These are phyloP conservation scores for Astur gentilis DNA, from an alignment of 2,113 vertebrate genomes.

Conservation along the genomic window DNA sequence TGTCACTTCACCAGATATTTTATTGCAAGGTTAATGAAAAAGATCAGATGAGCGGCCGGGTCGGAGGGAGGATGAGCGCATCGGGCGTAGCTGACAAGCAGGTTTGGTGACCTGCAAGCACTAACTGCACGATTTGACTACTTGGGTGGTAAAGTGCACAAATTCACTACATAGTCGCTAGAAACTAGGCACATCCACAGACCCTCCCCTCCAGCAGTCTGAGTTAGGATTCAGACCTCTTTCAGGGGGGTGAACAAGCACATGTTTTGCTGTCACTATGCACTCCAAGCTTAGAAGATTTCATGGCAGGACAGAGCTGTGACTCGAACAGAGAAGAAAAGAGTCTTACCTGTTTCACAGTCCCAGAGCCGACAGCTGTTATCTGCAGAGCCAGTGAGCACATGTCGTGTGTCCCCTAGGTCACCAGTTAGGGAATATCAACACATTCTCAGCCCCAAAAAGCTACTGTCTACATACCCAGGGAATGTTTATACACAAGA, in stretches of 20 bases:
- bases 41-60: rapidly evolving
- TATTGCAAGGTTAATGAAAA: background rate
- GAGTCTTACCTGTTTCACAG: conserved; percentile 87
- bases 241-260: background rate
- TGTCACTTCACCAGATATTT: background rate
- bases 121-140: rapidly evolving
- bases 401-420: conserved; percentile 93
- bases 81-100: rapidly evolving
- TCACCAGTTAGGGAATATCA: conserved; percentile 59
- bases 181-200: background rate
- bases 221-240: rapidly evolving
- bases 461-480: background rate
- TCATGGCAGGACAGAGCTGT: rapidly evolving
- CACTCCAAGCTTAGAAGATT: background rate
- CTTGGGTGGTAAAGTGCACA: rapidly evolving
- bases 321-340: rapidly evolving
- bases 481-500: rapidly evolving
- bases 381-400: conserved; percentile 94
- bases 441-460: background rate
- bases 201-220: background rate
- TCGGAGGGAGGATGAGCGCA: background rate
- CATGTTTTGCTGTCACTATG: rapidly evolving
- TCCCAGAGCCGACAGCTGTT: conserved; percentile 97
- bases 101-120: background rate
- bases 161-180: background rate